Evolutionary conservation across 1,140 invertebrate genomes (phyloP).

Genomic region (Lordiphosa clarofinis): DNA sequence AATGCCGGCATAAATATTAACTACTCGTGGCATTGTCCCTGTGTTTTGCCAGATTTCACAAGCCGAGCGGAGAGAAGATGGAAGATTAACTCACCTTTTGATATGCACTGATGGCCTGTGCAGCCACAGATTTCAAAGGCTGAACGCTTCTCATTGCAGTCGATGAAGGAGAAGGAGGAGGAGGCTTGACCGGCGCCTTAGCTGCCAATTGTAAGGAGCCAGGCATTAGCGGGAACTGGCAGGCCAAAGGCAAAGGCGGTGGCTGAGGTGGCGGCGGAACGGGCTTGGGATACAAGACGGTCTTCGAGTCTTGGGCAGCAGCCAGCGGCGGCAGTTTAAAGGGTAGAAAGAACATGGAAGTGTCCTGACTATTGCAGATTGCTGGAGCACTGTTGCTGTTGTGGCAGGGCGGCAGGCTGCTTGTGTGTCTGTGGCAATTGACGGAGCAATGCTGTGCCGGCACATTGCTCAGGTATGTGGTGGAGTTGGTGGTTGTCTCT

Average conservation of each 20-base stretch:
- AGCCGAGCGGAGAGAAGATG: conserved; percentile 11
- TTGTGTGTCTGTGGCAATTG: conserved; percentile 11
- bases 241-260: conserved; percentile 27
- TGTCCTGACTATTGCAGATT: conserved; percentile 2
- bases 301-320: conserved; percentile 16
- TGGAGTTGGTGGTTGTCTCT: conserved; percentile 14
- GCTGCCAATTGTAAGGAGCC: conserved; percentile 11
- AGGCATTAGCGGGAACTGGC: conserved; percentile 13
- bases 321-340: conserved; percentile 41
- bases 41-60: conserved; percentile 48
- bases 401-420: conserved; percentile 12
- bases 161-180: conserved; percentile 1
- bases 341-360: conserved; percentile 60
- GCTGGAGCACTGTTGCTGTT: conserved; percentile 10
- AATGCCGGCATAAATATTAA: conserved; percentile 68
- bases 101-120: conserved; percentile 47
- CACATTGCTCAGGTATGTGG: conserved; percentile 26
- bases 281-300: conserved; percentile 12
- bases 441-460: conserved; percentile 18
- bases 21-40: conserved; percentile 47
- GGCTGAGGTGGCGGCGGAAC: conserved; percentile 42
- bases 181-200: conserved; percentile 6
- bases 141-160: conserved; percentile 18
- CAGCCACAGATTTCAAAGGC: conserved; percentile 49
- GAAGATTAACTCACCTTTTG: conserved; percentile 49